phyloP scores from a whole-genome alignment of 2,113 vertebrate genomes.

The Saguinus midas region DNA sequence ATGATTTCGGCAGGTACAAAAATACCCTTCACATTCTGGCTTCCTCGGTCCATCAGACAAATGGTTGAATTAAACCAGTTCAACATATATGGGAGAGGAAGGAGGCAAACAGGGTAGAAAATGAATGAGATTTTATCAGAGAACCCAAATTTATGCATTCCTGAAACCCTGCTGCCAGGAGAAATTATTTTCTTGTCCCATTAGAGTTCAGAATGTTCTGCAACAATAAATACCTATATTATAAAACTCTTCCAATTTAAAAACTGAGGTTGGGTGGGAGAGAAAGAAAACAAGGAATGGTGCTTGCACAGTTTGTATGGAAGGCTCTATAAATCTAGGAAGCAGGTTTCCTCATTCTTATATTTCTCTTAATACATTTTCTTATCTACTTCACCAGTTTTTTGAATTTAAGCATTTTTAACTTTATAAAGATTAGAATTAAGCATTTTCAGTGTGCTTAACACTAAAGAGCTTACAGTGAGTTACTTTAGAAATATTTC shows the following conservation, averaged over 20 bases:
- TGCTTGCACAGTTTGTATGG: accelerated
- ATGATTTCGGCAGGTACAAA: constrained; percentile 51
- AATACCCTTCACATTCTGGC: constrained; percentile 42
- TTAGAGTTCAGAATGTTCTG: neutral
- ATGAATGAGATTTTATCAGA: constrained; percentile 33
- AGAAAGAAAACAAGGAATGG: neutral
- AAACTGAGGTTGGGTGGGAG: neutral
- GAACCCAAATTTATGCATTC: neutral
- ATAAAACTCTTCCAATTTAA: neutral
- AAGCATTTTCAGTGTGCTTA: neutral
- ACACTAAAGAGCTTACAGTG: neutral
- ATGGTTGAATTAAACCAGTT: constrained; percentile 62
- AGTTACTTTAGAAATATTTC: neutral
- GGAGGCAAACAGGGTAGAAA: neutral
- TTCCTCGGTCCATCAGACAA: constrained; percentile 38
- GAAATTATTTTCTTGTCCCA: constrained; percentile 30
- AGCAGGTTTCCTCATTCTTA: neutral
- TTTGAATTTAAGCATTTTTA: neutral
- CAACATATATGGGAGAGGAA: neutral
- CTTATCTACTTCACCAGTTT: neutral
- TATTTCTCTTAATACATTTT: neutral
- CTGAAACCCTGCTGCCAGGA: neutral
- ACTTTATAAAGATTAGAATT: neutral
- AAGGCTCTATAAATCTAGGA: neutral
- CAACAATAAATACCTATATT: constrained; percentile 9